Base-by-base conservation (phyloP, 2,113 vertebrate genomes). In the Casuarius casuarius region DNA sequence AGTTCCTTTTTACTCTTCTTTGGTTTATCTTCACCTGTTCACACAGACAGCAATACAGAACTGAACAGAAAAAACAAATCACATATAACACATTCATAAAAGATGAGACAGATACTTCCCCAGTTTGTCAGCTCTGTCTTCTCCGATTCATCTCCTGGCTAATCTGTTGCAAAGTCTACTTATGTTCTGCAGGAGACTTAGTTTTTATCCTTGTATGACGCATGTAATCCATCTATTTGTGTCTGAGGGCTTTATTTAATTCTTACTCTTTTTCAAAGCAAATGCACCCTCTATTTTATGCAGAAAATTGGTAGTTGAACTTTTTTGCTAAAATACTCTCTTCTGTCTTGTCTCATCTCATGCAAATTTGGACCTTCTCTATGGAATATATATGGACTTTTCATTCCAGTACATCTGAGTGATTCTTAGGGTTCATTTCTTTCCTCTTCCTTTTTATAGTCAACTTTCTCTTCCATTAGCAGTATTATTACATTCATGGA, bases 101-200 rank as follows among this genome's bases (percentile, higher is more conserved):
- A 78, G 31, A 79, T 23, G 70, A 52, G 56, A 67, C 8, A 88
- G 79, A 71, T 80, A 19, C 77, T 94, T 79, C 84, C 61, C 59
- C 73, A 66, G 66, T 79, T 92, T 93, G 63, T 87, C 93, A 88
- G 58, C 35, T 73, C 87, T 67, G 66, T 56, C 86, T 54, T 26
- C n/a, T 94, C 91, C 87, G 91, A 91, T 89, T 85, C 54, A 71
- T 89, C 77, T 92, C 73, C 80, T 84, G 70, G 66, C 74, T 95
- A 87, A 96, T 94, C 95, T 95, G 22, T 78, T 72, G 70, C 65
- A 92, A 72, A 96, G 81, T 91, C 92, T 93, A 13, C 84, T 95
- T 94, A 87, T 22, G 58, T 79, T 96, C 71, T 83, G 28, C 81
- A 22, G 54, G 63, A 94, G 81, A 77, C 65, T 92, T 87, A 90